Evolutionary conservation across 2,888 invertebrate genomes (phyloP).

Genomic region (Xanthostigma xanthostigma): DNA sequence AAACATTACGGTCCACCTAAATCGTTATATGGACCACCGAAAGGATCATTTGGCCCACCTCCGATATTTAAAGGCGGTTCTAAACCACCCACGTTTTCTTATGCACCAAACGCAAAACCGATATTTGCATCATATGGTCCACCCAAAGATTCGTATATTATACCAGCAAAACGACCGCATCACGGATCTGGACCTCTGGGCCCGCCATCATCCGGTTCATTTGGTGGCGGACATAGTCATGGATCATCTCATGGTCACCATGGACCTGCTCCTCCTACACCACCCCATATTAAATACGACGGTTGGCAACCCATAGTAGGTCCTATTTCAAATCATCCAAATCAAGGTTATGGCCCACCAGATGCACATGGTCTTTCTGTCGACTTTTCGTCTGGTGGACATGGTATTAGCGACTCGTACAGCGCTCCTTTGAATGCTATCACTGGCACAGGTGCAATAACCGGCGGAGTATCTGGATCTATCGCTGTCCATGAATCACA

Average conservation of each 20-base stretch:
- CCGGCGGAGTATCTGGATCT: background rate
- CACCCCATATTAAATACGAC: constrained; percentile 61
- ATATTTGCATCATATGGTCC: constrained; percentile 10
- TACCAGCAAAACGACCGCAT: constrained; percentile 7
- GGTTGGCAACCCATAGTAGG: constrained; percentile 80
- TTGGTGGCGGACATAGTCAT: constrained; percentile 26
- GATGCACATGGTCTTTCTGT: constrained; percentile 16
- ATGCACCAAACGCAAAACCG: constrained; percentile 9
- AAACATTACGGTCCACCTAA: constrained; percentile 26
- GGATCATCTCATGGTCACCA: constrained; percentile 46
- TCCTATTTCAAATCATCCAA: constrained; percentile 29
- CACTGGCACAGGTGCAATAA: constrained; percentile 23
- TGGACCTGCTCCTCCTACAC: constrained; percentile 58
- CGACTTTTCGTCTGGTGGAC: background rate
- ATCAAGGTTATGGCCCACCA: constrained; percentile 22
- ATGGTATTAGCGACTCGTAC: constrained; percentile 31
- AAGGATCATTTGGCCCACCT: constrained; percentile 14
- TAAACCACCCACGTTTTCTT: constrained; percentile 15
- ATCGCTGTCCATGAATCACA: background rate
- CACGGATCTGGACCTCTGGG: constrained; percentile 21
- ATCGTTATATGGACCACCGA: constrained; percentile 31
- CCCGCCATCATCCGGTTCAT: constrained; percentile 23
- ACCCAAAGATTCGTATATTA: constrained; percentile 7
- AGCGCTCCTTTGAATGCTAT: constrained; percentile 33
- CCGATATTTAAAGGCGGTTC: constrained; percentile 21